Evolutionary conservation across 1,140 invertebrate genomes (phyloP), one percentile per base, ranked within the genome.

Genomic region (Tribolium madens): DNA sequence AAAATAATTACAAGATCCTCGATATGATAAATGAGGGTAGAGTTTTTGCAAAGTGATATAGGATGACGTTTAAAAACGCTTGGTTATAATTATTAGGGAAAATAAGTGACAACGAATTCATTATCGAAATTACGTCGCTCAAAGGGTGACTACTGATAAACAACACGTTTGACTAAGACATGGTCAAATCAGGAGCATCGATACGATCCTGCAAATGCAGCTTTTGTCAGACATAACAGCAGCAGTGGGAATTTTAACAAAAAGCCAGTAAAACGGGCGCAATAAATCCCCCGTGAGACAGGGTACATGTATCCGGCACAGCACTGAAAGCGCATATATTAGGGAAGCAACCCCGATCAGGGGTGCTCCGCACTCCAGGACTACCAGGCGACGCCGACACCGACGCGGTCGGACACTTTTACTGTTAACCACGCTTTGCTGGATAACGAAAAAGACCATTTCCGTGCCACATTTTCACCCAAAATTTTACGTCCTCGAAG

Each of bases 221-320:
- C 70, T 79, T 78, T 79, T 74, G 75, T 79, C 57, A 31, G 60
- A 79, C 72, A 74, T 70, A 79, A 74, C 71, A 79, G 42, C 50
- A 79, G 46, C 78, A 77, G 33, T 77, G 76, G 48, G 78, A 79
- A 76, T 79, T 79, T 79, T 77, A 77, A 79, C 78, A 79, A 75
- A 79, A 79, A 75, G 78, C 78, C 78, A 79, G 78, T 75, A 71
- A 77, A 79, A 64, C 76, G 73, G 52, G 60, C 48, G 75, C 64
- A 75, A 77, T 77, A 79, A 79, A 77, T 77, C 72, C 72, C 48
- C 12, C 17, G 33, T 73, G 76, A 79, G 78, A 77, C 78, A 77
- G 60, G 78, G 71, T 79, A 79, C 78, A 79, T 77, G 78, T 79
- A 79, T 77, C 78, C 76, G 73, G 72, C 53, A 57, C 48, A 75